Percentiles rank a stretch among this genome's conserved stretches.
Evolutionary conservation across 2,888 invertebrate genomes (phyloP).

Genomic region (Oithona nana): DNA sequence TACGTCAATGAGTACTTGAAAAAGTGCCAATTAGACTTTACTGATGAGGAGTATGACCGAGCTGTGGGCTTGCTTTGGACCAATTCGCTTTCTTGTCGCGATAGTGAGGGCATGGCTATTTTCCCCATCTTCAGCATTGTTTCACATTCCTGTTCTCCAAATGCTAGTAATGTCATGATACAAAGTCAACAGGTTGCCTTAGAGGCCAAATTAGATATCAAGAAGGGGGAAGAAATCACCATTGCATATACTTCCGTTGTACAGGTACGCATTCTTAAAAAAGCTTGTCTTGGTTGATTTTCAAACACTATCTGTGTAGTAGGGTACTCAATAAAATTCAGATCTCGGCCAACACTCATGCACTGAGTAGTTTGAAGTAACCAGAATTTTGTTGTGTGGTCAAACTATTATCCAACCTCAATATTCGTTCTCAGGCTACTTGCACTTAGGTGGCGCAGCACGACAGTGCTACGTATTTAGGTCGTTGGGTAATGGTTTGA

Average conservation of each 20-base stretch:
- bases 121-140: slow-evolving; percentile 13
- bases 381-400: no score
- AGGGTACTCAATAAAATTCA: no score
- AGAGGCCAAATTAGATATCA: slow-evolving; percentile 10
- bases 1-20: slow-evolving; percentile 7
- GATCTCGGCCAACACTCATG: no score
- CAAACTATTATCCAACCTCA: no score
- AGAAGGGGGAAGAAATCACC: slow-evolving; percentile 8
- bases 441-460: no score
- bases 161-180: slow-evolving; percentile 6
- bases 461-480: no score
- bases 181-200: slow-evolving; percentile 1
- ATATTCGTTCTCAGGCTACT: no score
- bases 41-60: slow-evolving; percentile 14
- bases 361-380: no score
- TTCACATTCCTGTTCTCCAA: slow-evolving; percentile 14
- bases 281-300: neutral
- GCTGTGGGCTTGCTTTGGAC: slow-evolving; percentile 15
- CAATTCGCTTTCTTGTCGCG: slow-evolving; percentile 7
- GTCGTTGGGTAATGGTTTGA: no score
- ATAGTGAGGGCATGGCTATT: slow-evolving; percentile 11
- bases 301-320: neutral
- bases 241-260: slow-evolving; percentile 10
- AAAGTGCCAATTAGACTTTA: slow-evolving; percentile 12
- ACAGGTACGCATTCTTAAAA: slow-evolving; percentile 7